Conservation (phyloP, 2,797 vertebrate species). For the Xiphophorus birchmanni region DNA sequence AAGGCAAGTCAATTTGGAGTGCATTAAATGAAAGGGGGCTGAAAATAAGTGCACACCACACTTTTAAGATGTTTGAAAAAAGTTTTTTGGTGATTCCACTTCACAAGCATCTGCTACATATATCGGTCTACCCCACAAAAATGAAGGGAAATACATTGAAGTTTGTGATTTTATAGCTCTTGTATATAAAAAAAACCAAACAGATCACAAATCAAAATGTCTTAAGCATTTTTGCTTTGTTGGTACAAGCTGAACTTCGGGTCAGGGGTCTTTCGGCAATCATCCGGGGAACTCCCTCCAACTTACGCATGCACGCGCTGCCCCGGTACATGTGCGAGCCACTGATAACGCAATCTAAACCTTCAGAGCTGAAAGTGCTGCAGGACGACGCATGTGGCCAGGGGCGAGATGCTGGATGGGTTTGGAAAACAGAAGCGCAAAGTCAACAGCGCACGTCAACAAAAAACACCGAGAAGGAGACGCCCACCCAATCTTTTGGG, state of each 20-base stretch:
- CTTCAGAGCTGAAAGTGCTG: conserved; percentile 11
- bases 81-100: not conserved
- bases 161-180: not conserved
- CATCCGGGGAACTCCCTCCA: conserved; percentile 43
- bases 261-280: not conserved
- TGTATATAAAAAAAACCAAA: not conserved
- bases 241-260: not conserved
- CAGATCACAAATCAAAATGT: conserved; percentile 28
- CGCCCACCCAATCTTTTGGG: conserved; percentile 19
- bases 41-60: not conserved
- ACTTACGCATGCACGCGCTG: conserved; percentile 46
- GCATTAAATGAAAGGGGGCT: too few species aligned
- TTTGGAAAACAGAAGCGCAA: not conserved
- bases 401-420: not conserved
- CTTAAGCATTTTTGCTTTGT: conserved; percentile 14
- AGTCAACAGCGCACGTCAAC: not conserved
- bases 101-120: not conserved
- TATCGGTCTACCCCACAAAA: not conserved
- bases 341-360: conserved; percentile 80
- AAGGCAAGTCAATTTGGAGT: too few species aligned
- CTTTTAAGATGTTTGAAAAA: not conserved
- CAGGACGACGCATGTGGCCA: not conserved
- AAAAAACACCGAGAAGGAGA: conserved; percentile 14
- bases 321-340: conserved; percentile 51
- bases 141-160: not conserved